Evolutionary conservation across 2,888 invertebrate genomes (phyloP).

Genomic region (Euclidia mi): DNA sequence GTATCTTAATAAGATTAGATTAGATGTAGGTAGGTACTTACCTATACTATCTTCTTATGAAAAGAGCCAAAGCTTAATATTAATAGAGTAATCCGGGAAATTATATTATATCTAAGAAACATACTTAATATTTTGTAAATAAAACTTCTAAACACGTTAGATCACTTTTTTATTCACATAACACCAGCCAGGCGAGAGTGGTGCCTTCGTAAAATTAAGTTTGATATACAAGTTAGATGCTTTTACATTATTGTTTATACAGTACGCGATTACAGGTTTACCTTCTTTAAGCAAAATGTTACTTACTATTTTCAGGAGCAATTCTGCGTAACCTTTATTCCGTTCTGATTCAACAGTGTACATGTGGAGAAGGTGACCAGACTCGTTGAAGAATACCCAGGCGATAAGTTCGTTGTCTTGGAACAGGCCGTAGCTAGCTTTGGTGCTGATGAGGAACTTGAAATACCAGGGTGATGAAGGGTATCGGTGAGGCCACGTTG

Average conservation of each 20-base stretch:
- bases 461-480: slow-evolving; percentile 60
- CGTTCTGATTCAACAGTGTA: slow-evolving; percentile 67
- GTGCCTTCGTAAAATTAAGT: slow-evolving; percentile 55
- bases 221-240: slow-evolving; percentile 66
- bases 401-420: slow-evolving; percentile 54
- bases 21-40: no score
- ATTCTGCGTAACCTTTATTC: slow-evolving; percentile 67
- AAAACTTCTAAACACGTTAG: neutral
- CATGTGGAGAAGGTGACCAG: slow-evolving; percentile 67
- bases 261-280: slow-evolving; percentile 62
- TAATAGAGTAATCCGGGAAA: no score
- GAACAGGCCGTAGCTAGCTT: slow-evolving; percentile 67
- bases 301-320: slow-evolving; percentile 63
- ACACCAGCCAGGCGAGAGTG: slow-evolving; percentile 53
- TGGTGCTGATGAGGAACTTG: slow-evolving; percentile 58
- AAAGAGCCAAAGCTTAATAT: no score
- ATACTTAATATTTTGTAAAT: no score
- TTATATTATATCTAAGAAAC: no score
- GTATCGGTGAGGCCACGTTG: slow-evolving; percentile 66
- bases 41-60: no score
- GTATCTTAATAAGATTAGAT: no score
- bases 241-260: slow-evolving; percentile 57
- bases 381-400: slow-evolving; percentile 69
- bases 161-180: slow-evolving; percentile 27
- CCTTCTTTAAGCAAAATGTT: slow-evolving; percentile 57